These are phyloP conservation scores for Strigops habroptila DNA, from an alignment of 2,113 vertebrate genomes.

Conservation along the genomic window DNA sequence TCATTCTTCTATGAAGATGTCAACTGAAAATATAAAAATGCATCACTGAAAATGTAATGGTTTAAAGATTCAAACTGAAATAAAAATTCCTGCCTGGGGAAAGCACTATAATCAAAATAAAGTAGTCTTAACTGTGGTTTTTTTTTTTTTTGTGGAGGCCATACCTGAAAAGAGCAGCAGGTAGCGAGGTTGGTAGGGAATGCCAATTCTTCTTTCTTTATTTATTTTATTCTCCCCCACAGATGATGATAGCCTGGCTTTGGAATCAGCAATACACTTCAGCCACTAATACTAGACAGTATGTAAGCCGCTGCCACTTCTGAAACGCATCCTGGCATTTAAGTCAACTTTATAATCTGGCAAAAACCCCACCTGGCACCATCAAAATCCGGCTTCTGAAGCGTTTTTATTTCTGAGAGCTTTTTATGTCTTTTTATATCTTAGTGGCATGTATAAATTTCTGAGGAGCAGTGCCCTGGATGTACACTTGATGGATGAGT, in stretches of 20 bases:
- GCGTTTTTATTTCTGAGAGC: conserved; percentile 9
- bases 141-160: not conserved
- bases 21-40: conserved; percentile 82
- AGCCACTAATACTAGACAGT: not conserved
- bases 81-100: conserved; percentile 78
- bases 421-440: conserved; percentile 19
- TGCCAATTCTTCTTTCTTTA: not conserved
- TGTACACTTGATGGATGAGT: conserved; percentile 10
- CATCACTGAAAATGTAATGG: conserved; percentile 75
- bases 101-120: conserved; percentile 70
- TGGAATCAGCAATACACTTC: not conserved
- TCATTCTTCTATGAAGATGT: conserved; percentile 77
- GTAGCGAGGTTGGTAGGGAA: not conserved
- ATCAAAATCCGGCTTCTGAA: conserved; percentile 3
- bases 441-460: conserved; percentile 9
- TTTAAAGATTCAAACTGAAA: conserved; percentile 76
- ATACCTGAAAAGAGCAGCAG: conserved; percentile 34
- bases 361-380: not conserved
- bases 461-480: not conserved
- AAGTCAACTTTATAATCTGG: conserved; percentile 28
- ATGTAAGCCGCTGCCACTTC: not conserved
- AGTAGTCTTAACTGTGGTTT: conserved; percentile 59
- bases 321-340: not conserved
- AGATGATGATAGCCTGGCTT: not conserved
- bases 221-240: not conserved